phyloP scores from a whole-genome alignment of 2,113 vertebrate genomes.

The Empidonax traillii region DNA sequence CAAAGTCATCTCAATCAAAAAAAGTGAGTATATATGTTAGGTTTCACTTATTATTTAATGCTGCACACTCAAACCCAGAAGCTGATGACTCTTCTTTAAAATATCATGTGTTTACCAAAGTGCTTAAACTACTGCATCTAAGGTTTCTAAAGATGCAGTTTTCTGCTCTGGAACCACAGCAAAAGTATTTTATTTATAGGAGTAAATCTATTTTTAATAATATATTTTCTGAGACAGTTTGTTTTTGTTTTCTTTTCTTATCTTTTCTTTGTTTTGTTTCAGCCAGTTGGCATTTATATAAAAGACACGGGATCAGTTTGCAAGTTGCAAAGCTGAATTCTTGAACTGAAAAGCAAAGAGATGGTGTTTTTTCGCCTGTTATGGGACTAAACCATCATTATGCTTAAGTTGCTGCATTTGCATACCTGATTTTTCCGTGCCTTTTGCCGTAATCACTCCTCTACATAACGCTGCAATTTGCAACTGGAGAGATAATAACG shows the following conservation, averaged over 20 bases:
- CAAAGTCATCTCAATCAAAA: neutral
- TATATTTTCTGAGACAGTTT: slow-evolving; percentile 8
- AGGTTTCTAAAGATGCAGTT: neutral
- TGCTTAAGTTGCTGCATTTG: slow-evolving; percentile 47
- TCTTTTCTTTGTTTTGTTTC: slow-evolving; percentile 48
- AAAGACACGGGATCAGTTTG: slow-evolving; percentile 19
- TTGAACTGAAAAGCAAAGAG: neutral
- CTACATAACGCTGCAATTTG: slow-evolving; percentile 54
- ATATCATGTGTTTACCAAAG: neutral
- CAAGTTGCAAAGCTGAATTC: neutral
- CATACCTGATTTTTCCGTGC: slow-evolving; percentile 48
- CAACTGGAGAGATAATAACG: slow-evolving; percentile 65
- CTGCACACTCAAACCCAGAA: neutral
- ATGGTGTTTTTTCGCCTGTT: fast-evolving
- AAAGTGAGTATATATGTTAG: neutral
- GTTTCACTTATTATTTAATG: neutral
- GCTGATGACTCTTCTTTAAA: neutral
- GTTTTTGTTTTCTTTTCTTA: slow-evolving; percentile 17
- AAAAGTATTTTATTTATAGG: neutral
- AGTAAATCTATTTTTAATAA: slow-evolving; percentile 5
- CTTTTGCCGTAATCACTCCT: slow-evolving; percentile 58
- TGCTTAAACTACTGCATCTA: neutral
- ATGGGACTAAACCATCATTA: slow-evolving; percentile 1
- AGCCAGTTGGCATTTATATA: slow-evolving; percentile 5
- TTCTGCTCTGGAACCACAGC: neutral